phyloP scores from a whole-genome alignment of 2,888 invertebrate genomes.

The Scelioninae gen. 1 region DNA sequence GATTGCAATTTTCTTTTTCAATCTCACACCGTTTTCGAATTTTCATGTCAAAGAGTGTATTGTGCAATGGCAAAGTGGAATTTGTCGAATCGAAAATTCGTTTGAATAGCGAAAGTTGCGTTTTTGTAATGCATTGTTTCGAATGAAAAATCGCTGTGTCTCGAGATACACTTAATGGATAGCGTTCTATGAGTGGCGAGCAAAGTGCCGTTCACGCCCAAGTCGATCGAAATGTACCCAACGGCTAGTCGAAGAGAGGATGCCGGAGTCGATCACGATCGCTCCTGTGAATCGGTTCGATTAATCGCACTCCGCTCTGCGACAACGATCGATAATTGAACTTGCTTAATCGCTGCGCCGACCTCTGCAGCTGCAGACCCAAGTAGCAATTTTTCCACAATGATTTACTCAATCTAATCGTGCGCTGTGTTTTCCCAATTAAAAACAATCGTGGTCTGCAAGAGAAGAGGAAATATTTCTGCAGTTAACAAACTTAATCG shows the following conservation, averaged over 20 bases:
- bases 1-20: too few species aligned
- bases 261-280: slow-evolving; percentile 68
- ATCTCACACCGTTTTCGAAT: too few species aligned
- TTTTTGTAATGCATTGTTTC: slow-evolving; percentile 60
- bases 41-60: background rate
- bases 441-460: slow-evolving; percentile 10
- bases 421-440: slow-evolving; percentile 31
- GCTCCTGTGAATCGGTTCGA: slow-evolving; percentile 76
- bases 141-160: slow-evolving; percentile 59
- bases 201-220: slow-evolving; percentile 69
- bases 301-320: slow-evolving; percentile 75
- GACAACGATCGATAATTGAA: slow-evolving; percentile 79
- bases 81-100: slow-evolving; percentile 55
- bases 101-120: slow-evolving; percentile 51
- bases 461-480: background rate
- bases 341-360: slow-evolving; percentile 72
- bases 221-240: slow-evolving; percentile 67
- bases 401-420: slow-evolving; percentile 33
- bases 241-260: slow-evolving; percentile 61
- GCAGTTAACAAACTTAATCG: background rate
- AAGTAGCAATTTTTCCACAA: slow-evolving; percentile 54
- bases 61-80: slow-evolving; percentile 17
- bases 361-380: slow-evolving; percentile 6
- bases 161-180: slow-evolving; percentile 67
- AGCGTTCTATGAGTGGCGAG: slow-evolving; percentile 66